Evolutionary conservation across 1,140 invertebrate species (phyloP), one percentile per base, ranked within the genome.

Genomic region (Conus betulinus): DNA sequence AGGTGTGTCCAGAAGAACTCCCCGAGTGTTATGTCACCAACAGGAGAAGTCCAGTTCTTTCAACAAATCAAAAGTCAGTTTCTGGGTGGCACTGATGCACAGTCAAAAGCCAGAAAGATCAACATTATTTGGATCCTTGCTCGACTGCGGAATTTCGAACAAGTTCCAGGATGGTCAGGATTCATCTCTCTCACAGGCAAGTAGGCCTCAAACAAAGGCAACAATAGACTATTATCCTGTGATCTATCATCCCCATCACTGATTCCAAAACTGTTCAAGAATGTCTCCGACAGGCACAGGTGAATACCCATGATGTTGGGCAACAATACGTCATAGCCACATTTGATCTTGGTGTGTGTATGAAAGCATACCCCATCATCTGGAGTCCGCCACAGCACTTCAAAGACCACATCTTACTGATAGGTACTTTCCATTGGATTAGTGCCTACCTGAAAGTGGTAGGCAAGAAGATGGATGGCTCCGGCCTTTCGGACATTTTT

Each of bases 301-400:
- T 88, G 67, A 88, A n/a, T n/a, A 87, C 20, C 53, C 88, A 52
- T 63, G 67, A 74, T 71, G 88, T 91, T 88, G 88, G 84, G 27
- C 90, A 90, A 76, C 25, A 85, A 17, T 91, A 91, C 71, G 89
- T 88, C 10, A 52, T 90, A 10, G 87, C 88, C 74, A 91, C 91
- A 23, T 92, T 89, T 89, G 92, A n/a, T n/a, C 82, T 91, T 23
- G 90, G 91, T 13, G 89, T 91, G 23, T 92, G 91, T 87, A 90
- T 91, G 89, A 91, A 91, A 85, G 90, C 91, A n/a, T 88, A 87
- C 63, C 90, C 90, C 8, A 17, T 93, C 23, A 74, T 91, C 60
- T 91, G 89, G 91, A 91, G 89, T 53, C 27, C 84, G n/a, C 79
- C 89, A 25, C 23, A 67, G 6, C 87, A 53, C 86, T 92, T 91